A percentile compares a stretch with the other conserved stretches of the same genome.
These are phyloP conservation scores for Idaea biselata DNA, from an alignment of 2,888 invertebrate genomes.

Conservation along the genomic window DNA sequence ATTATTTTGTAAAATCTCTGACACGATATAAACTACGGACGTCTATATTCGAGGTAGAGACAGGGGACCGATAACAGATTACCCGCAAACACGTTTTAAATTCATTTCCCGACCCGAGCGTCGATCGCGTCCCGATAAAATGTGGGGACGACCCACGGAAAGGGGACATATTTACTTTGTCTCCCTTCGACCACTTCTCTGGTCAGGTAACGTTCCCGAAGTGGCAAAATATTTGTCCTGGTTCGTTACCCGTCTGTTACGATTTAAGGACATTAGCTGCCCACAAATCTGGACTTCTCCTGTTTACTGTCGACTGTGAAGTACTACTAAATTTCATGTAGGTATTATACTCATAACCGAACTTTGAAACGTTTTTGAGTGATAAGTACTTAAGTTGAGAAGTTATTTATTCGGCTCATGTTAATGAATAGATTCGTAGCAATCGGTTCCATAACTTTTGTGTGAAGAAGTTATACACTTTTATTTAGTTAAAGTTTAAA, in stretches of 20 bases:
- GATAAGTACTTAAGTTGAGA: too few relatives aligned
- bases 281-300: conserved; percentile 53
- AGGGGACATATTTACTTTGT: conserved; percentile 80
- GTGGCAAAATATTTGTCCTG: conserved; percentile 78
- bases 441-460: too few relatives aligned
- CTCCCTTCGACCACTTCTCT: conserved; percentile 76
- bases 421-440: too few relatives aligned
- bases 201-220: conserved; percentile 75
- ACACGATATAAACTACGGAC: conserved; percentile 65
- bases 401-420: too few relatives aligned
- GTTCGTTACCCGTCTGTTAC: conserved; percentile 68
- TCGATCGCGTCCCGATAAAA: conserved; percentile 80
- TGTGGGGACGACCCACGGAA: conserved; percentile 74
- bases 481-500: too few relatives aligned
- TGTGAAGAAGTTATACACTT: too few relatives aligned
- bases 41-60: conserved; percentile 76
- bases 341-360: too few relatives aligned
- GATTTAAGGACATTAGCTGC: conserved; percentile 71
- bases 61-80: conserved; percentile 81
- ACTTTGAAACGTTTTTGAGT: too few relatives aligned
- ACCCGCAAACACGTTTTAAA: conserved; percentile 81
- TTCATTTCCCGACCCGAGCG: conserved; percentile 79
- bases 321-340: conserved; percentile 23
- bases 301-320: conserved; percentile 33
- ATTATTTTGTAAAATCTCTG: conserved; percentile 54